Evolutionary conservation across 2,888 invertebrate species (phyloP).

Genomic region (Strigamia transsilvanica): DNA sequence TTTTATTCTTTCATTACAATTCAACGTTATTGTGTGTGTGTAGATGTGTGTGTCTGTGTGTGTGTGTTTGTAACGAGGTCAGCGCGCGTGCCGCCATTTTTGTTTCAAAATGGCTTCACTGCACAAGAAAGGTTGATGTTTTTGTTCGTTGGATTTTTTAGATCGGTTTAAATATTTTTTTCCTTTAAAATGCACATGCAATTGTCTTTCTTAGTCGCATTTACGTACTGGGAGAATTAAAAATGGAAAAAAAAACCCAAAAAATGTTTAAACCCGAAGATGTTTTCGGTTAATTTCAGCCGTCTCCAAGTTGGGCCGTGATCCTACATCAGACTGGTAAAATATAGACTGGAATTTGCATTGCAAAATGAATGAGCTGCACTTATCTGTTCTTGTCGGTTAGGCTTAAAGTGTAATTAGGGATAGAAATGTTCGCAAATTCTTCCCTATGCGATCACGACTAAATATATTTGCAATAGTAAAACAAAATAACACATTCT

Average conservation of each 20-base stretch:
- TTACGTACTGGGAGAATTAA: neutral
- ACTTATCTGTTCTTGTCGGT: slow-evolving; percentile 32
- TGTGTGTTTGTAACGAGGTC: slow-evolving; percentile 10
- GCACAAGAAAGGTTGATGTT: neutral
- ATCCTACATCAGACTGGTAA: neutral
- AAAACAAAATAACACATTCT: neutral
- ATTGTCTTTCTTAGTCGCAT: neutral
- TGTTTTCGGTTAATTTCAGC: slow-evolving; percentile 24
- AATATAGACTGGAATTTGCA: slow-evolving; percentile 28
- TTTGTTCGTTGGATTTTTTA: neutral
- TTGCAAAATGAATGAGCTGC: slow-evolving; percentile 39
- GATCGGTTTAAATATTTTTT: neutral
- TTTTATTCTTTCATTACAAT: slow-evolving; percentile 13
- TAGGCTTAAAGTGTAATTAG: slow-evolving; percentile 37
- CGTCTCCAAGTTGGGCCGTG: neutral
- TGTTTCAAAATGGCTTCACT: slow-evolving; percentile 36
- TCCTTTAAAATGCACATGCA: neutral
- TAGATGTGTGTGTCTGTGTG: too few species aligned
- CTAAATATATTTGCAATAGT: slow-evolving; percentile 12
- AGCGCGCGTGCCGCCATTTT: slow-evolving; percentile 36
- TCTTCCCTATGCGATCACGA: neutral
- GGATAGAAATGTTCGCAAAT: slow-evolving; percentile 3
- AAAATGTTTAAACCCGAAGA: slow-evolving; percentile 11
- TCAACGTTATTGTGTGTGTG: neutral
- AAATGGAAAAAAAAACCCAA: neutral